These are phyloP conservation scores for Tanypteryx hageni DNA, from an alignment of 2,888 invertebrate species.

Conservation along the genomic window DNA sequence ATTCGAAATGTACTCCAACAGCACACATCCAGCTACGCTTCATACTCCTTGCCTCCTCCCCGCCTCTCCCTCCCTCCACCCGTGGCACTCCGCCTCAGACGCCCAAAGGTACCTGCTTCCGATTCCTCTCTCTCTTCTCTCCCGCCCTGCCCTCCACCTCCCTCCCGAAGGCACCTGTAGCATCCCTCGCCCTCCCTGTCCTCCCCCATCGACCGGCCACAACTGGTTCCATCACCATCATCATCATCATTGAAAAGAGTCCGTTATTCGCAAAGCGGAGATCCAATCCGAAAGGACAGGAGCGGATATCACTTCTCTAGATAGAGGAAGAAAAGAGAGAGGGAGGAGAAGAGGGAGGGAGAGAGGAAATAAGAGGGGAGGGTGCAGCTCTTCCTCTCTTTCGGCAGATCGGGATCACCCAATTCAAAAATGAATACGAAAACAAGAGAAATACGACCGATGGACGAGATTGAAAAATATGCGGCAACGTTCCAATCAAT, in stretches of 20 bases:
- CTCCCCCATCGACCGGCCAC: not conserved
- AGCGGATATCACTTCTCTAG: conserved; percentile 12
- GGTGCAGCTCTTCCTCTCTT: not conserved
- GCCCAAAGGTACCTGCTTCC: not conserved
- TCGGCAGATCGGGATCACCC: conserved; percentile 18
- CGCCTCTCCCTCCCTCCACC: not conserved
- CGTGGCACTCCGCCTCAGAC: not conserved
- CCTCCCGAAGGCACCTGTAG: not conserved
- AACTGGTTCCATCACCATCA: conserved; percentile 51
- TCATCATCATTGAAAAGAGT: conserved; percentile 61
- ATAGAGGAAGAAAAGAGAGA: not conserved
- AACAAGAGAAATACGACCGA: not conserved
- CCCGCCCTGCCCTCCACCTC: not conserved
- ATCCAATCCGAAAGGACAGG: conserved; percentile 57
- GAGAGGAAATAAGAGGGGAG: not conserved
- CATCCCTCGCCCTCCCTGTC: not conserved
- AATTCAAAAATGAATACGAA: not conserved
- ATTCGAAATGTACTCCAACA: too few species aligned
- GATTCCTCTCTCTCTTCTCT: not conserved
- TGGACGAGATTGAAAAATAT: too few species aligned
- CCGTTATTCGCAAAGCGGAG: conserved; percentile 61
- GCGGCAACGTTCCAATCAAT: too few species aligned
- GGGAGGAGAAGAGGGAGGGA: not conserved
- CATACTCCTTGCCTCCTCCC: not conserved
- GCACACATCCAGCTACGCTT: too few species aligned